Conservation (phyloP, 2,888 invertebrate species). For the Baccha elongata region DNA sequence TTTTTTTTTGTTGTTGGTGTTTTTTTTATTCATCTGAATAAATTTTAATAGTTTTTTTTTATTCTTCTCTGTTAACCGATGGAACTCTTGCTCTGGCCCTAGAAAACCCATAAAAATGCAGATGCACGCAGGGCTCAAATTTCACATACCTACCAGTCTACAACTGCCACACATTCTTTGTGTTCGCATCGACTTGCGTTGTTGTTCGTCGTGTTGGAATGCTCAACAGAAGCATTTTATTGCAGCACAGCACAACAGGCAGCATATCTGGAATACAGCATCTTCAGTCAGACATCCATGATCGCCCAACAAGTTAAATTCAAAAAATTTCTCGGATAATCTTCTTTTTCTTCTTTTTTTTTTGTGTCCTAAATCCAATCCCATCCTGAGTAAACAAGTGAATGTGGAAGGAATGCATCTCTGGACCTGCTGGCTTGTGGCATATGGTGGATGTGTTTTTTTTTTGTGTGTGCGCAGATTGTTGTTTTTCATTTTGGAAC, state of each 20-base stretch:
- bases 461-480: not conserved
- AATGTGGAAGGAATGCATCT: constrained; percentile 12
- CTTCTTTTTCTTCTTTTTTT: no score
- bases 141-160: constrained; percentile 5
- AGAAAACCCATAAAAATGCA: constrained; percentile 47
- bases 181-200: no score
- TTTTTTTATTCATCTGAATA: constrained; percentile 33
- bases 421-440: not conserved
- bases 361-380: no score
- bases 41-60: constrained; percentile 21
- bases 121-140: constrained; percentile 34
- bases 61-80: no score
- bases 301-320: constrained; percentile 75
- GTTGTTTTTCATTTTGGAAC: constrained; percentile 1
- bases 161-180: constrained; percentile 27
- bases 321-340: constrained; percentile 75
- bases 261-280: constrained; percentile 59
- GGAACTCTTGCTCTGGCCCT: constrained; percentile 31
- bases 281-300: constrained; percentile 72
- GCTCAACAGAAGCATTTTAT: constrained; percentile 37
- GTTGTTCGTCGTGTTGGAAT: constrained; percentile 17
- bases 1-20: constrained; percentile 70
- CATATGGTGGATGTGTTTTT: not conserved
- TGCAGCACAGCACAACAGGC: not conserved
- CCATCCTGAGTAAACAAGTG: not conserved